Evolutionary conservation across 2,888 invertebrate species (phyloP).

Genomic region (Aleiodes alternator): DNA sequence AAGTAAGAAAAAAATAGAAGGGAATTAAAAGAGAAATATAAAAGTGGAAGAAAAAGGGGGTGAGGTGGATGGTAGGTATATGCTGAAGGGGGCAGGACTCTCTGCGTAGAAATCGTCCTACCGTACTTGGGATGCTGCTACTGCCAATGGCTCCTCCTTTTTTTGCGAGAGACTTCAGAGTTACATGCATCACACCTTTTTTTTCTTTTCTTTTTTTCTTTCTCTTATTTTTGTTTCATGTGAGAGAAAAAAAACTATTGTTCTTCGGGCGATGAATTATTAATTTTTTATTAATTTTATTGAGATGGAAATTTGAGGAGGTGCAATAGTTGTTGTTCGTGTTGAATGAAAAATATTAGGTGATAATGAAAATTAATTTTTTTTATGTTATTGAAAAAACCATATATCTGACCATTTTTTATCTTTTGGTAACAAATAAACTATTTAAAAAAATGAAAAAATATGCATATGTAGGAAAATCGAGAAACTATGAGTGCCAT

Average conservation of each 20-base stretch:
- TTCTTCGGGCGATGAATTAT: neutral
- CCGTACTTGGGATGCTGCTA: slow-evolving; percentile 46
- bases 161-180: slow-evolving; percentile 20
- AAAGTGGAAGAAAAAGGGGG: slow-evolving; percentile 53
- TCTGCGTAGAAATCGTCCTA: slow-evolving; percentile 55
- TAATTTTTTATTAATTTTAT: no score
- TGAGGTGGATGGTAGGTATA: slow-evolving; percentile 64
- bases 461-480: no score
- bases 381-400: no score
- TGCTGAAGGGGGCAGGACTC: slow-evolving; percentile 48
- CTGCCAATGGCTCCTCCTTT: slow-evolving; percentile 42
- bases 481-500: no score
- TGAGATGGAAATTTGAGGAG: no score
- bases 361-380: no score
- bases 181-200: slow-evolving; percentile 37
- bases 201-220: slow-evolving; percentile 10
- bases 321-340: no score
- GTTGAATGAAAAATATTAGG: no score
- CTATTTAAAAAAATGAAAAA: no score
- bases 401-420: no score
- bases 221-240: neutral
- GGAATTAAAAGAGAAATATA: slow-evolving; percentile 15
- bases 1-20: slow-evolving; percentile 25
- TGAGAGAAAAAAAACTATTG: slow-evolving; percentile 43
- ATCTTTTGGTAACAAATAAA: no score